Evolutionary conservation across 1,140 invertebrate genomes (phyloP), one percentile per base, ranked within the genome.

Genomic region (Calycopis cecrops): DNA sequence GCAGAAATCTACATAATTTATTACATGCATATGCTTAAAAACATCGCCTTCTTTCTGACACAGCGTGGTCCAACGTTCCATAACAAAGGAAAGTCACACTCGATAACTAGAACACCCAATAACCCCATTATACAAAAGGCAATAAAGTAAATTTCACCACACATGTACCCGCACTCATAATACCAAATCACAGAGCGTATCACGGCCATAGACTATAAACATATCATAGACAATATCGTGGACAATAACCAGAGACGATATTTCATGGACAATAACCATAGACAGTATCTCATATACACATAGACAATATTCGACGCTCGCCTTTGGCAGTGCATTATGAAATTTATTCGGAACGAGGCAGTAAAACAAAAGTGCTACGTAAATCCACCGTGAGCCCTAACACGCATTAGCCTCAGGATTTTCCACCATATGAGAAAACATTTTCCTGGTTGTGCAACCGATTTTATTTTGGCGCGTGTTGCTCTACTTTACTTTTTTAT

Each of bases 361-460:
- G 71, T 79, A 82, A 82, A 81, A 79, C 71, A 78, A 44, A 77
- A 75, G 69, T 72, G 70, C 76, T 69, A 73, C 72, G 69, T 76
- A 76, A 78, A 79, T 78, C 68, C 63, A 59, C 62, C 59, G 63
- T 65, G 67, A 60, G 62, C 71, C 61, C 59, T 65, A 68, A 69
- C 67, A 75, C 73, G 76, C 71, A 73, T 76, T 74, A 76, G 70
- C 70, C 63, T 53, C 70, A 56, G 72, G 67, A 69, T 75, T 79
- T 77, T 73, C 76, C 69, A 71, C 67, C 79, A 82, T 82, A 79
- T 79, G 76, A 76, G 79, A 82, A 78, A 77, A 78, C 68, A 79
- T 82, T 82, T 79, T 79, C 71, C 75, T 69, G 58, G 57, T 67
- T 51, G 48, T 62, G 49, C 59, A 14, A 52, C 47, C 61, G 57